Evolutionary conservation across 2,888 invertebrate genomes (phyloP), one percentile per base, ranked within the genome.

Genomic region (Tiliacea citrago): DNA sequence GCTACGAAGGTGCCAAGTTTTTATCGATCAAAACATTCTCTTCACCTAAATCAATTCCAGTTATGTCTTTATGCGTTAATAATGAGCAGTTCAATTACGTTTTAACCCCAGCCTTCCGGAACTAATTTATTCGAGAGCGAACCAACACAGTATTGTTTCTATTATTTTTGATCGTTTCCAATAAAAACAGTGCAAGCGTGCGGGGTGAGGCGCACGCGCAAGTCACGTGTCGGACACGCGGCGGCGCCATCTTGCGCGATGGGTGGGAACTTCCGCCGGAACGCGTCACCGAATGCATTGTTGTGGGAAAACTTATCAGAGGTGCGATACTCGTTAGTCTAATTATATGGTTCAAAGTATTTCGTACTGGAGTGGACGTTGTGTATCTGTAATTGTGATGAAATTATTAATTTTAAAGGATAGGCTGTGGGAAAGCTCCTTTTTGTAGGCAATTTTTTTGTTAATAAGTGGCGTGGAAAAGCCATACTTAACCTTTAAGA

Each of bases 71-170:
- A 92, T 92, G 90, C 90, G 90, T 92, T 89, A 92, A 90, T 95
- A 95, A 95, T 95, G 94, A 94, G 88, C 90, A 91, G 95, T 95
- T 96, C 95, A 96, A 96, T 95, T 93, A 93, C 93, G 88, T 91
- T 95, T 96, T 95, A 95, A 95, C 96, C 96, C 95, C 90, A 89
- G 89, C 91, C 85, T 89, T 88, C 90, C 91, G 92, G 88, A 91
- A 93, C 93, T 94, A 95, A 95, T 95, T 95, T 96, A 94, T 93
- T 93, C 92, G 91, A 94, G 93, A 94, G 93, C 87, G 91, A 88
- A 90, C 91, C 92, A 93, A 94, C 93, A 94, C 88, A 88, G 92
- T 86, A 92, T 94, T 96, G 94, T 96, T 93, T 93, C 91, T 90
- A 91, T 94, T 95, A 93, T 94, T 94, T 94, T 93, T 92, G 92